Evolutionary conservation across 2,797 vertebrate genomes (phyloP), one percentile per base, ranked within the genome.

Genomic region (Gadopsis marmoratus): DNA sequence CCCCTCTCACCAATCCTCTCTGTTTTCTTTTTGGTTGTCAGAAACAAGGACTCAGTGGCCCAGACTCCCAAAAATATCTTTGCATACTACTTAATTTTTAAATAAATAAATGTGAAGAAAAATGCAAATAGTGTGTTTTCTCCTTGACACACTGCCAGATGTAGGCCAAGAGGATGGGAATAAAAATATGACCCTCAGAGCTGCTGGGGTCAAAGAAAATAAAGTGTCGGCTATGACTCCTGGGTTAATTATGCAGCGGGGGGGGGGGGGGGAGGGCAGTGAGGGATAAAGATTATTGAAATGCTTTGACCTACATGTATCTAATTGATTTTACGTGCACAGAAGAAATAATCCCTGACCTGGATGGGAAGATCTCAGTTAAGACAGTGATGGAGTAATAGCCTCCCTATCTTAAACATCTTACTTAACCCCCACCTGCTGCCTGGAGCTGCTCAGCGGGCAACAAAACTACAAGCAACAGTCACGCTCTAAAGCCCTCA

Each of bases 211-310:
- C 84, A 87, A 47, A 75, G 31, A 31, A 60, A 73, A 64, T 23
- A 60, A 33, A 60, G 33, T 56, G 39, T 56, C 47, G 72, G 54
- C 47, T 45, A 1, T 70, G 62, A 76, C 73, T 83, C 60, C 8
- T 7, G 70, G 71, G 75, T 90, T 71, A 87, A 89, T 88, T 83
- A 87, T 80, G 48, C 76, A 79, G 64, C 73, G 31, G 0, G 13
- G 45, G 70, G 48, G 23, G 37, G 26, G 26, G 26, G 26, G 26
- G 26, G 26, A 2, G 26, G 26, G 26, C 55, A 50, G 54, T 19
- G 60, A 83, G 78, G 69, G 77, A 84, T 79, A 31, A 68, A 73
- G 21, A 70, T 65, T 73, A 82, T 86, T 84, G 88, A 87, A 81
- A 68, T 41, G 35, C 61, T 76, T 59, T 74, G 78, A 78, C 51